phyloP scores from a whole-genome alignment of 64 coral and sea anemone genomes.

The Montipora capricornis region DNA sequence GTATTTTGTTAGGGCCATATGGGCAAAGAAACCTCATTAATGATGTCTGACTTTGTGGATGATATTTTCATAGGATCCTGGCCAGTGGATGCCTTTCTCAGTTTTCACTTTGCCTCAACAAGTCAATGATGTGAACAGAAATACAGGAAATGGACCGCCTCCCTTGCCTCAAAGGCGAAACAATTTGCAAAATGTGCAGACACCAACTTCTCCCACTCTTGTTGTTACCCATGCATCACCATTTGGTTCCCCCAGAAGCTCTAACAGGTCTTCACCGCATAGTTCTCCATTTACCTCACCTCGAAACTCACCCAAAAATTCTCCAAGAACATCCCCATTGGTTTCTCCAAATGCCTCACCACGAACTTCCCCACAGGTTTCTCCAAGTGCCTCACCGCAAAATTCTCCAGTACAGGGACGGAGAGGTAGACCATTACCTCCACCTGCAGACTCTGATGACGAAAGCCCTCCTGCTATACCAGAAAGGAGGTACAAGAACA shows the following conservation, averaged over 20 bases:
- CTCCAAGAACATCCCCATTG: constrained; percentile 52
- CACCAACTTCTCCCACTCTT: constrained; percentile 89
- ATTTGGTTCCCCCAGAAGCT: constrained; percentile 73
- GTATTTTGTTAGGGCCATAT: too few relatives aligned
- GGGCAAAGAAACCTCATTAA: background rate
- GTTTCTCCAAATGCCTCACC: constrained; percentile 79
- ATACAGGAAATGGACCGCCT: constrained; percentile 64
- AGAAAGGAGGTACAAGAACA: constrained; percentile 76
- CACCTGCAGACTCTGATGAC: constrained; percentile 66
- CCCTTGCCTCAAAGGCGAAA: constrained; percentile 82
- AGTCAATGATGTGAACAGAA: constrained; percentile 16
- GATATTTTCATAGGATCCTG: background rate
- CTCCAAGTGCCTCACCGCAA: constrained; percentile 74
- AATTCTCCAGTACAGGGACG: constrained; percentile 70
- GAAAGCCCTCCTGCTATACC: constrained; percentile 88
- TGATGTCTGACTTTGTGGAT: background rate
- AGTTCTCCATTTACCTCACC: constrained; percentile 87
- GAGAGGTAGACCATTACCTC: constrained; percentile 72
- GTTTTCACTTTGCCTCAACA: background rate
- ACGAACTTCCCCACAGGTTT: constrained; percentile 57
- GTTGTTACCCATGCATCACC: constrained; percentile 86
- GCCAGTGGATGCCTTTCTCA: constrained; percentile 30
- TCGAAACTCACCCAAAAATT: constrained; percentile 75
- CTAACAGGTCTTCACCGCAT: constrained; percentile 77
- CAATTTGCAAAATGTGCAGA: constrained; percentile 47